Evolutionary conservation across 2,888 invertebrate genomes (phyloP).

Genomic region (Isotomurus palustris): DNA sequence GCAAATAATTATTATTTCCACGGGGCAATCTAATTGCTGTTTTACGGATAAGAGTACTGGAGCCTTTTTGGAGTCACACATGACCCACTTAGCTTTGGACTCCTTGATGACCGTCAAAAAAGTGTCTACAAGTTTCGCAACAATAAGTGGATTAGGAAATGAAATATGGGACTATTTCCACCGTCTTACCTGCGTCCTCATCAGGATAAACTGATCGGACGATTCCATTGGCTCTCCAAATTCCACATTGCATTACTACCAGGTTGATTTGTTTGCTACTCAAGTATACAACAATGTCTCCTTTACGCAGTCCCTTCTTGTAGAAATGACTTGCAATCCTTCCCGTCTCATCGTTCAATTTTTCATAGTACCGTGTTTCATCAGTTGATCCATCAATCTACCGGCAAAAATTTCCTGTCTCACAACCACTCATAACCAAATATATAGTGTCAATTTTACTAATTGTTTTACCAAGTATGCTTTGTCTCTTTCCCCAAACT

Average conservation of each 20-base stretch:
- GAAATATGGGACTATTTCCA: too few relatives aligned
- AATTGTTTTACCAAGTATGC: too few relatives aligned
- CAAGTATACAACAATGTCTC: slow-evolving; percentile 38
- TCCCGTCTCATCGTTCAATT: slow-evolving; percentile 49
- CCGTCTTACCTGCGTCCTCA: slow-evolving; percentile 38
- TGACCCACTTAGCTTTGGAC: slow-evolving; percentile 29
- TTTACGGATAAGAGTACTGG: slow-evolving; percentile 22
- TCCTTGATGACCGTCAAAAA: slow-evolving; percentile 24
- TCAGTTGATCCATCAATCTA: slow-evolving; percentile 61
- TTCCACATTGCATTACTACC: slow-evolving; percentile 27
- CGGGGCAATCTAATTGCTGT: slow-evolving; percentile 20
- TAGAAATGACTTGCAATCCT: slow-evolving; percentile 34
- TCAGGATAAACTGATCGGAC: slow-evolving; percentile 36
- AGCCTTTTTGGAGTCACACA: slow-evolving; percentile 32
- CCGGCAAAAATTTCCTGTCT: background rate
- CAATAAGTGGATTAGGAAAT: too few relatives aligned
- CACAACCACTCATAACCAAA: background rate
- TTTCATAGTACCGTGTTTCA: slow-evolving; percentile 55
- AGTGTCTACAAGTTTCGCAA: background rate
- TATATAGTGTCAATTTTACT: too few relatives aligned
- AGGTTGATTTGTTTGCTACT: slow-evolving; percentile 28
- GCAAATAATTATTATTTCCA: slow-evolving; percentile 19
- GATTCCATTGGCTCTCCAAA: slow-evolving; percentile 40
- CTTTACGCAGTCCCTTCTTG: slow-evolving; percentile 37
- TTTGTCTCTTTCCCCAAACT: too few relatives aligned